Evolutionary conservation across 2,888 invertebrate species (phyloP), one percentile per base, ranked within the genome.

Genomic region (Harmothoe impar): DNA sequence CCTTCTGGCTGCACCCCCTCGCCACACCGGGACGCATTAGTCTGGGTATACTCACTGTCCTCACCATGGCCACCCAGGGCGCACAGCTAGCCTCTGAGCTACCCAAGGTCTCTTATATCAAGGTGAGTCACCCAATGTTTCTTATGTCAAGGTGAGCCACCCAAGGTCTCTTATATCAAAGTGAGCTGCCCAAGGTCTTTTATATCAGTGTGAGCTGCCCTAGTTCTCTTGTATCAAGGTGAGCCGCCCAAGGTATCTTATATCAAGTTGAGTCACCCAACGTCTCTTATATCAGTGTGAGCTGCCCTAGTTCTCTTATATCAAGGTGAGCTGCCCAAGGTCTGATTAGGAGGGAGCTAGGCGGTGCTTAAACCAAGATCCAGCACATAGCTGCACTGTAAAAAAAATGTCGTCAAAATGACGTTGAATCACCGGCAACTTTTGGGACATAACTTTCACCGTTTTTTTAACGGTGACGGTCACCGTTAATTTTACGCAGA

Each of bases 1-100:
- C 90, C 31, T 90, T 90, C 72, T 90, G 90, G 90, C 43, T 90
- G 17, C 85, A 90, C 68, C 90, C 90, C 15, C 86, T 85, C 10
- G 90, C 90, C 10, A 85, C 85, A 3, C 90, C 90, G 3, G 90
- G 85, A 1, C 20, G 90, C 20, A 56, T 85, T 17, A 84, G 78
- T 25, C 68, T 90, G 33, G 90, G 90, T 23, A 52, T 90, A 10
- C 68, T 90, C 0, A 90, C 90, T 23, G 35, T 86, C 15, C 86
- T 90, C 20, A 68, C 90, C 25, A 90, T 90, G 72, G 35, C 90
- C 0, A 90, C 90, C 1, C 84, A 84, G 29, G 35, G 35, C 43
- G 90, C 90, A 7, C 85, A 51, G 85, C 86, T 56, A 56, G n/a
- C 62, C n/a, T 52, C 90, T 10, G 90, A 51, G 5, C 84, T 90